These are phyloP conservation scores for Spizaetus ornatus DNA, from an alignment of 2,113 vertebrate genomes.

Conservation along the genomic window DNA sequence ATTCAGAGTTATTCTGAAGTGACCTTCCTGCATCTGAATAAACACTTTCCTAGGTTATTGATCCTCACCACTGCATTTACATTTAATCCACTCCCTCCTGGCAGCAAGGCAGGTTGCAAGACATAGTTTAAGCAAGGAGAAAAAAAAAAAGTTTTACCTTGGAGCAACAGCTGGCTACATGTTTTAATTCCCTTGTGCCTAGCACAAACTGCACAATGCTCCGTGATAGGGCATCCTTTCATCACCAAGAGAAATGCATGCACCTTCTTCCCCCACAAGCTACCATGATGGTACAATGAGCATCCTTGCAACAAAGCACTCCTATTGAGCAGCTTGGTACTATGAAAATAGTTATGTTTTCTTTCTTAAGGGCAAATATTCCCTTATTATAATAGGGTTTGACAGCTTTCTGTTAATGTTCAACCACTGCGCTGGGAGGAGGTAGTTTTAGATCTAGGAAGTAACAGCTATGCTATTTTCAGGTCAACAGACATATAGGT, in stretches of 20 bases:
- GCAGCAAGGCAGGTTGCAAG: not conserved
- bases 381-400: not conserved
- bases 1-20: not conserved
- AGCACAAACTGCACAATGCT: not conserved
- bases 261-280: not conserved
- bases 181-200: not conserved
- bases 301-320: not conserved
- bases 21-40: not conserved
- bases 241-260: not conserved
- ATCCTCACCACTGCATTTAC: not conserved
- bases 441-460: not conserved
- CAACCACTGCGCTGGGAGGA: not conserved
- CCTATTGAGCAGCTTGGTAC: not conserved
- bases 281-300: not conserved
- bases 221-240: not conserved
- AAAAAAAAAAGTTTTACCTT: not conserved
- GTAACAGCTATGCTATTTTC: not conserved
- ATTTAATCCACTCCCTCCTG: not conserved
- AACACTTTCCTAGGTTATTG: not conserved
- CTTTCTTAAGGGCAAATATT: not conserved
- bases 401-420: not conserved
- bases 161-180: not conserved
- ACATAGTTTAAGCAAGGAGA: not conserved
- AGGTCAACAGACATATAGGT: not conserved
- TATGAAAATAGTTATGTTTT: not conserved